Conservation (phyloP, 2,888 invertebrate genomes). For the Fissipunctia ypsillon region DNA sequence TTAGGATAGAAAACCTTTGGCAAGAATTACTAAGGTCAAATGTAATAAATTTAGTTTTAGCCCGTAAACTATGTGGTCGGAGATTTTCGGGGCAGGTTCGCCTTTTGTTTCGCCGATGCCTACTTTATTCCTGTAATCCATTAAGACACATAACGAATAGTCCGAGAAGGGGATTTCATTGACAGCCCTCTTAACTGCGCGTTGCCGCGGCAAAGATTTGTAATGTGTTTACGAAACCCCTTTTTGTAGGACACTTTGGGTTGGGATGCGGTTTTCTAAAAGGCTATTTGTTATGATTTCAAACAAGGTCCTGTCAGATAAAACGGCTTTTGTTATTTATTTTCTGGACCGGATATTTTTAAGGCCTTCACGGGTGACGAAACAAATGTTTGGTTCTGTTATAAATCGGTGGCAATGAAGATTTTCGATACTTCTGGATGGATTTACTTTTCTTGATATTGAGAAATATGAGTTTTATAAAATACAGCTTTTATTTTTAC, state of each 20-base stretch:
- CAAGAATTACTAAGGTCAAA: slow-evolving; percentile 90
- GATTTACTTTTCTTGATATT: slow-evolving; percentile 40
- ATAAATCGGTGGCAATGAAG: slow-evolving; percentile 62
- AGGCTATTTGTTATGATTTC: slow-evolving; percentile 90
- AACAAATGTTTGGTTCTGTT: slow-evolving; percentile 72
- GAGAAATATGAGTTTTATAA: slow-evolving; percentile 36
- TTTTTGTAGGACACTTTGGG: slow-evolving; percentile 87
- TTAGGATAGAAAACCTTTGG: slow-evolving; percentile 86
- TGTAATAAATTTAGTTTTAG: slow-evolving; percentile 90
- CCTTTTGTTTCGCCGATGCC: slow-evolving; percentile 89
- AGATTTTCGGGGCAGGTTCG: slow-evolving; percentile 84
- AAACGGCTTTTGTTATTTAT: slow-evolving; percentile 88
- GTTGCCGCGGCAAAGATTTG: slow-evolving; percentile 85
- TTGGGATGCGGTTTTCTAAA: slow-evolving; percentile 88
- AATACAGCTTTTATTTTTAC: slow-evolving; percentile 20
- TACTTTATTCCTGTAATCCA: slow-evolving; percentile 89
- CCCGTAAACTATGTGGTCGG: slow-evolving; percentile 88
- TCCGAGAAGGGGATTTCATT: slow-evolving; percentile 85
- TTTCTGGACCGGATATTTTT: slow-evolving; percentile 84
- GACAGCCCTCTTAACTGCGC: slow-evolving; percentile 86
- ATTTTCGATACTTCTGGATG: slow-evolving; percentile 52
- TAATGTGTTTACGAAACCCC: slow-evolving; percentile 86
- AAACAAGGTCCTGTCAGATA: slow-evolving; percentile 88
- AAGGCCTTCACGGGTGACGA: slow-evolving; percentile 76
- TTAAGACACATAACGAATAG: slow-evolving; percentile 89